These are phyloP conservation scores for Homarus gammarus DNA, from an alignment of 2,888 invertebrate genomes.

Conservation along the genomic window DNA sequence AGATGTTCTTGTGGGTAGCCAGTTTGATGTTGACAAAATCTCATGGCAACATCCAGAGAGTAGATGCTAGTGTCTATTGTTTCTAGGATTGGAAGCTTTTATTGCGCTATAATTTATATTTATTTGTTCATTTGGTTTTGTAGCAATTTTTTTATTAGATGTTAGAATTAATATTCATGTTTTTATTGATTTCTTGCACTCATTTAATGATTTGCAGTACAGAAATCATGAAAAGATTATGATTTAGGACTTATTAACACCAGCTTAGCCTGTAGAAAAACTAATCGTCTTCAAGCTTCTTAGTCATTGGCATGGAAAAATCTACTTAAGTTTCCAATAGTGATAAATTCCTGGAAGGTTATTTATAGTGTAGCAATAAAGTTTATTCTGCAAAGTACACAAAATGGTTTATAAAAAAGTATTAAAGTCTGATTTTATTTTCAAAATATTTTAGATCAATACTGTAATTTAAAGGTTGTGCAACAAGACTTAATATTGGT, in stretches of 20 bases:
- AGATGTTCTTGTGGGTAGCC: conserved; percentile 16
- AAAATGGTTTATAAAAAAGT: neutral
- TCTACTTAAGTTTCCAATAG: neutral
- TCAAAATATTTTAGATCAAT: neutral
- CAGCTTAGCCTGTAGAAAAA: neutral
- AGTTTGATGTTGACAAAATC: conserved; percentile 10
- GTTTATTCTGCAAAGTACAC: neutral
- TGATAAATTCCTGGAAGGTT: neutral
- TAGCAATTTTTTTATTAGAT: too few relatives aligned
- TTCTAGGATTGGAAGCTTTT: conserved; percentile 49
- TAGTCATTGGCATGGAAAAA: neutral
- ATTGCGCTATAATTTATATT: neutral
- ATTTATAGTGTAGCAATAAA: neutral
- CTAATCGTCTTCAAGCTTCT: neutral
- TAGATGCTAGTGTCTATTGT: conserved; percentile 55
- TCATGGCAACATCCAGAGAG: conserved; percentile 55
- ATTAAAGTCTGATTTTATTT: neutral
- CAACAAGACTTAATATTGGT: too few relatives aligned
- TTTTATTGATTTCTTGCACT: conserved; percentile 24
- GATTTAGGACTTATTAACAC: neutral
- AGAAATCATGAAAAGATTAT: conserved; percentile 16
- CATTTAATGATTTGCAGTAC: neutral
- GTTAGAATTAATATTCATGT: neutral
- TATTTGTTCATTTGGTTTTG: too few relatives aligned
- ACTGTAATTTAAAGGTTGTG: too few relatives aligned